These are phyloP conservation scores for Sesia apiformis DNA, from an alignment of 2,888 invertebrate species.

Conservation along the genomic window DNA sequence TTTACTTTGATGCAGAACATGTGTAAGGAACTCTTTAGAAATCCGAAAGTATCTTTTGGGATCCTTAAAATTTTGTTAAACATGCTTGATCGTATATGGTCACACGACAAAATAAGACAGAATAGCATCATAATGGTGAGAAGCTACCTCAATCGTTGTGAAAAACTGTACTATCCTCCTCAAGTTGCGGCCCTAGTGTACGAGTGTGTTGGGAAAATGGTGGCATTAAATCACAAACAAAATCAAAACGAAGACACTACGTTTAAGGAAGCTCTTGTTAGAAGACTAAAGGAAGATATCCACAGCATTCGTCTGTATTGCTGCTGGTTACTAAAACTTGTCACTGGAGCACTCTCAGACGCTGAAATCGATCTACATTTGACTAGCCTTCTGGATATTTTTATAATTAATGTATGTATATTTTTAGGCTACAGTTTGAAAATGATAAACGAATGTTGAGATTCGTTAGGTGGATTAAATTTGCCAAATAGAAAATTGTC, in stretches of 20 bases:
- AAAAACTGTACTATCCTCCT: constrained; percentile 49
- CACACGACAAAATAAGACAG: constrained; percentile 34
- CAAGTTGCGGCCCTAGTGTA: constrained; percentile 48
- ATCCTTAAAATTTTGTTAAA: constrained; percentile 39
- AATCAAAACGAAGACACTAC: constrained; percentile 16
- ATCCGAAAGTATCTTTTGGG: constrained; percentile 37
- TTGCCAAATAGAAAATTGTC: no score
- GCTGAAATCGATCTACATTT: constrained; percentile 29
- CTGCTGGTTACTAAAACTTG: constrained; percentile 39
- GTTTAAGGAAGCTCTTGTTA: constrained; percentile 2
- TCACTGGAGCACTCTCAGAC: constrained; percentile 22
- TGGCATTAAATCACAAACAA: constrained; percentile 23
- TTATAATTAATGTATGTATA: constrained; percentile 44
- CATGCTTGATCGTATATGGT: constrained; percentile 45
- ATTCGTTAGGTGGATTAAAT: no score
- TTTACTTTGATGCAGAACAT: constrained; percentile 50
- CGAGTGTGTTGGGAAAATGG: constrained; percentile 52
- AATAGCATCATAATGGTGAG: constrained; percentile 62
- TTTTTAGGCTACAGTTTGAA: not conserved
- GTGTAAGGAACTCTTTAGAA: constrained; percentile 50
- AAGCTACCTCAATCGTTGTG: constrained; percentile 48
- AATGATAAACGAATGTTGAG: no score
- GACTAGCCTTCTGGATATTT: constrained; percentile 37
- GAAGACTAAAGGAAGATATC: constrained; percentile 17
- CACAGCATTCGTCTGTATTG: constrained; percentile 51